Evolutionary conservation across 1,140 invertebrate genomes (phyloP), one percentile per base, ranked within the genome.

Genomic region (Tetramorium simillimum): DNA sequence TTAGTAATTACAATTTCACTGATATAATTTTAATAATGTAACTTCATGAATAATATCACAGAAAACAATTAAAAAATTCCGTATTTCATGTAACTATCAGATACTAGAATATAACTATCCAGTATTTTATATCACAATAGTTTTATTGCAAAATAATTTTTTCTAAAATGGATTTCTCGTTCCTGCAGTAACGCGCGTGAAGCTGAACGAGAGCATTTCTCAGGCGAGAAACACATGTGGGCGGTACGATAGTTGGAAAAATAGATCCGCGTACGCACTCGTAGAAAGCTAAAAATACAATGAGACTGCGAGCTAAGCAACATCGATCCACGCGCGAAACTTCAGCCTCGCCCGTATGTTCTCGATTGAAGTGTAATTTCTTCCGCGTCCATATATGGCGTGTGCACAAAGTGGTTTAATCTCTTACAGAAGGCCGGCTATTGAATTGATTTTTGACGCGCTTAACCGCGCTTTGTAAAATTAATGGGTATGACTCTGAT

Each of bases 281-380:
- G 69, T 84, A 84, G 69, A 60, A 73, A 75, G 80, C 80, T 84
- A 84, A 84, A 84, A 84, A 84, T 84, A 84, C 69, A 75, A 84
- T 84, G 43, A 75, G 53, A 69, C 53, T 49, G 53, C 69, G 67
- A 70, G 40, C 80, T 46, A 60, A 70, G 33, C 80, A 33, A 16
- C 67, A 75, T 72, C 51, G 78, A 72, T 73, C 24, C 24, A 28
- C 28, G 67, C 21, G 80, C 80, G 67, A 84, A 84, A 75, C 80
- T 24, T 84, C 80, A 60, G 69, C 69, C 80, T 84, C 80, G 80
- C 80, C 53, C 56, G 53, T 46, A 60, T 33, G 56, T 84, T 60
- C 80, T 43, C 69, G 67, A 73, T 75, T 40, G 80, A 84, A 62
- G 69, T 33, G 80, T 84, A 84, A 84, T 84, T 56, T 73, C 80